Evolutionary conservation across 2,113 vertebrate genomes (phyloP).

Genomic region (Lampris megalopsis): DNA sequence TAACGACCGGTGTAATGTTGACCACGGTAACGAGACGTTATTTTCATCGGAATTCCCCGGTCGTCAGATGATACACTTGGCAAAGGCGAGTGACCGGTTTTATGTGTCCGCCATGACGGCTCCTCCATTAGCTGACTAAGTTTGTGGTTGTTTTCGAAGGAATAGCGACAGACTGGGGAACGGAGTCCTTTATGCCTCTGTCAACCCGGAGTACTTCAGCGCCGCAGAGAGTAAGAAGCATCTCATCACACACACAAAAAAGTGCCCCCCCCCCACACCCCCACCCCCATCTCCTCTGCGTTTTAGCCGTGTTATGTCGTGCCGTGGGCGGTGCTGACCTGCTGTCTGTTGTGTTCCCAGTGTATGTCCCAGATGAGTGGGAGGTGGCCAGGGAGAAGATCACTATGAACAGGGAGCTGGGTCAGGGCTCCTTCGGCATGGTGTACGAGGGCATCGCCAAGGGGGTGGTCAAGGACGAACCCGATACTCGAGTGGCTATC

Average conservation of each 20-base stretch:
- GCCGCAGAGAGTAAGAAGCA: conserved; percentile 92
- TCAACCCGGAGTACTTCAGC: conserved; percentile 99
- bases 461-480: conserved; percentile 95
- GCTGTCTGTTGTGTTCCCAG: conserved; percentile 66
- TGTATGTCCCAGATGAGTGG: conserved; percentile 98
- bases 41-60: conserved; percentile 56
- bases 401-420: conserved; percentile 93
- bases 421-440: conserved; percentile 98
- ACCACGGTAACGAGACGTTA: conserved; percentile 53
- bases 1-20: conserved; percentile 50
- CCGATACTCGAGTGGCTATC: conserved; percentile 95
- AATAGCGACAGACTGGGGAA: conserved; percentile 94
- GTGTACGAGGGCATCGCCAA: conserved; percentile 97
- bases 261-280: background rate
- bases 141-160: conserved; percentile 75
- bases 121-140: conserved; percentile 40
- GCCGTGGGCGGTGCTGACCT: conserved; percentile 26
- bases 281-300: background rate
- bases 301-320: too few species aligned
- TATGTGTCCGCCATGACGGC: background rate
- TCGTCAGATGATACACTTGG: conserved; percentile 28
- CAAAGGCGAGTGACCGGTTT: conserved; percentile 9
- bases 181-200: conserved; percentile 97
- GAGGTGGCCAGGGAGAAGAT: conserved; percentile 98
- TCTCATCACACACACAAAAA: background rate